Percentiles rank a stretch among this genome's conserved stretches.
Evolutionary conservation across 2,797 vertebrate species (phyloP).

Genomic region (Peromyscus nudipes): DNA sequence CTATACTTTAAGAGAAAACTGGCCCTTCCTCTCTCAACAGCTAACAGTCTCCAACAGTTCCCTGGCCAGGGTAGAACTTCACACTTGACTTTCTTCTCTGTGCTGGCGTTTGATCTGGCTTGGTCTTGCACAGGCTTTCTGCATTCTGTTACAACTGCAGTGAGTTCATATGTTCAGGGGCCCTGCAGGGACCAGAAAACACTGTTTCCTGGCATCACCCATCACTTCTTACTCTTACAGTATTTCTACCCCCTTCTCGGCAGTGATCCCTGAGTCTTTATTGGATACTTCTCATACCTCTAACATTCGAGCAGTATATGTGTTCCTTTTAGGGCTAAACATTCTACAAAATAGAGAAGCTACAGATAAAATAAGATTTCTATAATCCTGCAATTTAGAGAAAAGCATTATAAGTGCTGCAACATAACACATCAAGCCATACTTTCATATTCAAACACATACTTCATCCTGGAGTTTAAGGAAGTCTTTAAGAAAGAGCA

Average conservation of each 20-base stretch:
- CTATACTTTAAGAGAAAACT: background rate
- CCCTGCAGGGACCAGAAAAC: background rate
- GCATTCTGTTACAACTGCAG: background rate
- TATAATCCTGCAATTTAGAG: background rate
- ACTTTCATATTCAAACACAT: background rate
- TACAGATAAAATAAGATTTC: background rate
- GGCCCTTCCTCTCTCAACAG: background rate
- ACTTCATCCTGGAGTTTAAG: background rate
- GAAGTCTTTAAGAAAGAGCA: background rate
- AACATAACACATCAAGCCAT: background rate
- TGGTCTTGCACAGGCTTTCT: background rate
- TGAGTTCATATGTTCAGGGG: background rate
- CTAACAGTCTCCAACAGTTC: background rate
- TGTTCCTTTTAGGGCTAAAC: background rate
- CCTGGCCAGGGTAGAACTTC: background rate
- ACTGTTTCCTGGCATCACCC: background rate
- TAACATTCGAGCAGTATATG: background rate
- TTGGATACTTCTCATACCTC: background rate
- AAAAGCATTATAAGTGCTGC: background rate
- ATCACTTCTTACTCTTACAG: background rate
- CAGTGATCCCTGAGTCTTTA: background rate
- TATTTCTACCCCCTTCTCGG: background rate
- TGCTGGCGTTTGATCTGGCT: background rate
- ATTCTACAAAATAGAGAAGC: background rate
- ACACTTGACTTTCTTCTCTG: background rate